Percentiles rank a stretch among this genome's conserved stretches.
These are phyloP conservation scores for Hecatera dysodea DNA, from an alignment of 2,888 invertebrate species.

Conservation along the genomic window DNA sequence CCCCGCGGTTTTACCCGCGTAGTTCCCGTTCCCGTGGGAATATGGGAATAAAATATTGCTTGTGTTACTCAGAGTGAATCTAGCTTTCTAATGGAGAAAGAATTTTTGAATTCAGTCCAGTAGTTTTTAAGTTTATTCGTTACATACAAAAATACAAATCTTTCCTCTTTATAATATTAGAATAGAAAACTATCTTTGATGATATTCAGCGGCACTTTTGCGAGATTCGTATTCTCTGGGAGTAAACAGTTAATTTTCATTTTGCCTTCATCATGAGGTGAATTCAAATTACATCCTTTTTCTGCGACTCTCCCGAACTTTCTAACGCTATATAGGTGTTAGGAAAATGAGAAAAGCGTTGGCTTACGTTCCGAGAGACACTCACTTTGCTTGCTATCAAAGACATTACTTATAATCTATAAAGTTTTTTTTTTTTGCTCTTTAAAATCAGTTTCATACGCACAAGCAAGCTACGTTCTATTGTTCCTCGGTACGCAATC, in stretches of 20 bases:
- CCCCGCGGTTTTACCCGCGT: no score
- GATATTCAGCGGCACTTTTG: background rate
- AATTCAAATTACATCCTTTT: background rate
- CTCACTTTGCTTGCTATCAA: background rate
- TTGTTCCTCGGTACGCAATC: constrained; percentile 5
- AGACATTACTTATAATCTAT: background rate
- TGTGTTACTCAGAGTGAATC: no score
- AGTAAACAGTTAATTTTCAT: constrained; percentile 11
- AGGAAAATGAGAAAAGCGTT: background rate
- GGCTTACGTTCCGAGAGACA: background rate
- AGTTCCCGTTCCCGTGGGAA: no score
- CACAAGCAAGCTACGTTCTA: background rate
- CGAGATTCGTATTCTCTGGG: background rate
- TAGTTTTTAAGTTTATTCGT: no score
- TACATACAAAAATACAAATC: no score
- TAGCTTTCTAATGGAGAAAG: no score
- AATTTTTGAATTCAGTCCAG: no score
- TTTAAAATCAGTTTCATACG: background rate
- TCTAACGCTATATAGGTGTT: background rate
- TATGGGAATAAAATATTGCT: no score
- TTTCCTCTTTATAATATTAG: no score
- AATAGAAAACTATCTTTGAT: constrained; percentile 28
- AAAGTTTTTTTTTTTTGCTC: background rate
- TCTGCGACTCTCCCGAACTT: background rate
- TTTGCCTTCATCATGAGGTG: background rate